Conservation (phyloP, 2,888 invertebrate species). For the Eupeodes luniger region DNA sequence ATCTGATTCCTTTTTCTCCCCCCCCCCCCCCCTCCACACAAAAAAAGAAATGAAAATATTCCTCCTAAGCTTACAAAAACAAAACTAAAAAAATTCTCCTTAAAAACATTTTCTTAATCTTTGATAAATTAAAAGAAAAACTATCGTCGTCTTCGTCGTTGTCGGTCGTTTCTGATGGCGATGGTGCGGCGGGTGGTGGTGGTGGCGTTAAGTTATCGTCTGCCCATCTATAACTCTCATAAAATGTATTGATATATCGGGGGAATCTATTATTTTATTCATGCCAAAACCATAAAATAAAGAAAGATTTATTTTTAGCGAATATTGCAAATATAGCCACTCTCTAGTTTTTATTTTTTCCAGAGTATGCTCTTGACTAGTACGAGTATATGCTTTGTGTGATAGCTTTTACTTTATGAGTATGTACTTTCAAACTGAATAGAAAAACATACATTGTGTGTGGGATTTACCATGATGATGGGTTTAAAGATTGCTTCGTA, state of each 20-base stretch:
- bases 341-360: background rate
- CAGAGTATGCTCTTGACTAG: background rate
- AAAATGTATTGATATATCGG: background rate
- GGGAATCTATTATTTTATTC: background rate
- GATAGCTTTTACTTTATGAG: background rate
- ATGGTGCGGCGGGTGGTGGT: no score
- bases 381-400: background rate
- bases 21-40: no score
- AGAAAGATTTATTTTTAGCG: slow-evolving; percentile 52
- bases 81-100: no score
- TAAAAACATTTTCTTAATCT: no score
- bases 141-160: no score
- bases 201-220: background rate
- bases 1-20: no score
- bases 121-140: no score
- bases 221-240: background rate
- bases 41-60: no score
- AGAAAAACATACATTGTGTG: slow-evolving; percentile 12
- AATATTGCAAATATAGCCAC: slow-evolving; percentile 18
- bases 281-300: slow-evolving; percentile 27
- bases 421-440: no score
- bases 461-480: slow-evolving; percentile 7
- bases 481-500: background rate
- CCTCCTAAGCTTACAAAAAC: no score
- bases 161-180: no score